Evolutionary conservation across 2,797 vertebrate species (phyloP), one percentile per base, ranked within the genome.

Genomic region (Eupleurogrammus muticus): DNA sequence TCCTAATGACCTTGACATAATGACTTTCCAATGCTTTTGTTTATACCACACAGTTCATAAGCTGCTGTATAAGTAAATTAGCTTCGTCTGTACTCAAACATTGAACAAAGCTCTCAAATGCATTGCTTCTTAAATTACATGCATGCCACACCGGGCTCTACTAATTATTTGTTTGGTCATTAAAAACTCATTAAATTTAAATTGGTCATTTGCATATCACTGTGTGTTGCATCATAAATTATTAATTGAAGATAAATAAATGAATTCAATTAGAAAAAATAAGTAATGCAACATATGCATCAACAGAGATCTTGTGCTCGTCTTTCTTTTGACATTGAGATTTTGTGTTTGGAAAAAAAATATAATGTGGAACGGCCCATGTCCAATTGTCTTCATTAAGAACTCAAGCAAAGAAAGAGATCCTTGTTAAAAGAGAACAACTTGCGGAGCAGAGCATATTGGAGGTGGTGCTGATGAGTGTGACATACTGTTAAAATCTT

Each of bases 161-260:
- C 93, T 95, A 95, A 95, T 94, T 95, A 93, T 94, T 94, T 94
- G 94, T 94, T 94, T 94, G 93, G 93, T 94, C 93, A 94, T 95
- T 95, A 94, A 94, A 94, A 94, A 93, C 93, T 93, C 93, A 95
- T 95, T 95, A 95, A 94, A 95, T 94, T 94, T 92, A 95, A 93
- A 94, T 92, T 92, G 93, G 92, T 95, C 84, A 95, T 95, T 95
- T 95, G 93, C 94, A 95, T 95, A 95, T 87, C 87, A 89, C 92
- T 91, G 91, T 93, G 93, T 92, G 93, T 93, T 90, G 93, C 92
- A 92, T 93, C 89, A 91, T 95, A 90, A 92, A 95, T 95, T 94
- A 95, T 95, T 95, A 94, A 95, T 94, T 92, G 92, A 90, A 93
- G 92, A 93, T 94, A 93, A 95, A 94, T 95, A 94, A 94, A 93